Percentiles rank a stretch among this genome's conserved stretches.
phyloP scores from a whole-genome alignment of 2,888 invertebrate species.

The Leptinotarsa haldemani region DNA sequence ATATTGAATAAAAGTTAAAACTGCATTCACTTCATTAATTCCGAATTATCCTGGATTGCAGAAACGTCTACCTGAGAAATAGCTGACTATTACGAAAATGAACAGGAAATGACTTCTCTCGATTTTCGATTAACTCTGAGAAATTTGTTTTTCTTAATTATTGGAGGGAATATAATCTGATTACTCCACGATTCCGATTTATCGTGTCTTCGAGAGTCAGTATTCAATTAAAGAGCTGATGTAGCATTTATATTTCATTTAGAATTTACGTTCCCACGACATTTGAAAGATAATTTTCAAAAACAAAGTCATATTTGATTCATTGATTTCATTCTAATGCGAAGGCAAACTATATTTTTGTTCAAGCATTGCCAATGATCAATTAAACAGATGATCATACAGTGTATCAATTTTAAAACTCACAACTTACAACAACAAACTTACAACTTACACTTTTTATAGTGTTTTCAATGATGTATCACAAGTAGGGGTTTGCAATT shows the following conservation, averaged over 20 bases:
- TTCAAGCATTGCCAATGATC: no score
- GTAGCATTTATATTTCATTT: conserved; percentile 8
- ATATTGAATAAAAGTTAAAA: background rate
- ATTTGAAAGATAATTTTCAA: background rate
- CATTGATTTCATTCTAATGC: background rate
- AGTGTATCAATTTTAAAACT: no score
- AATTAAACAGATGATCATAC: no score
- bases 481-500: no score
- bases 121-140: conserved; percentile 49
- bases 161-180: conserved; percentile 38
- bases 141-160: conserved; percentile 50
- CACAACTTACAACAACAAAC: no score
- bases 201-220: background rate
- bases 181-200: conserved; percentile 25
- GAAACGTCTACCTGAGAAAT: conserved; percentile 19
- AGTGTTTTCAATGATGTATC: no score
- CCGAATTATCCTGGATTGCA: conserved; percentile 10
- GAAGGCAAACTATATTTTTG: background rate
- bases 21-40: conserved; percentile 10
- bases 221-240: conserved; percentile 18
- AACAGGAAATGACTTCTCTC: conserved; percentile 55
- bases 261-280: background rate
- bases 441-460: no score
- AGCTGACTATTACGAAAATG: conserved; percentile 50
- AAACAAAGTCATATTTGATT: background rate